Conservation (phyloP, 2,113 vertebrate genomes). For the Genyomyrus donnyi region DNA sequence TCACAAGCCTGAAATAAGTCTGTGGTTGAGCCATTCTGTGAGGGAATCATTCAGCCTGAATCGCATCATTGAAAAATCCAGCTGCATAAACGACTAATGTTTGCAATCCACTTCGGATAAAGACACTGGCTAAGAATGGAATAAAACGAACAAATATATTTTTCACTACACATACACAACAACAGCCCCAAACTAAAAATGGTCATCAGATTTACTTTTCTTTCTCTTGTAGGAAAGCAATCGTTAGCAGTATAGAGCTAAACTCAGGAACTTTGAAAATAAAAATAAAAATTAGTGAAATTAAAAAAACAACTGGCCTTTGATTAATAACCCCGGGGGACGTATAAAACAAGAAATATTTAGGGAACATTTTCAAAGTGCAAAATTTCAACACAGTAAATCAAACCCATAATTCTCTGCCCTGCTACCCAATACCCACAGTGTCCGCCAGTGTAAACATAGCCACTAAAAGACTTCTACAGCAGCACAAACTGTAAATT, state of each 20-base stretch:
- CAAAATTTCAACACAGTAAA: not conserved
- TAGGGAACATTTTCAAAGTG: not conserved
- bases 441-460: conserved; percentile 2
- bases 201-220: not conserved
- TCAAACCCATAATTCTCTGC: not conserved
- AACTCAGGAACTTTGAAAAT: not conserved
- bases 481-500: not conserved
- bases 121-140: not conserved
- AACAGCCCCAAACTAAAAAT: not conserved
- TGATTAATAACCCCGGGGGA: conserved; percentile 8
- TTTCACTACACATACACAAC: not conserved
- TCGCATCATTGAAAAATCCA: not conserved
- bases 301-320: not conserved
- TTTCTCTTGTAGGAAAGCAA: not conserved
- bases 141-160: not conserved
- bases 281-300: not conserved
- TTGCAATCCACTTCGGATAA: not conserved
- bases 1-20: not conserved
- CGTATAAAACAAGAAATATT: not conserved
- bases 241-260: not conserved
- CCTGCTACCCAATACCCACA: not conserved
- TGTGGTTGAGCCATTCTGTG: not conserved
- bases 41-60: not conserved
- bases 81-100: not conserved
- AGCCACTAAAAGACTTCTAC: conserved; percentile 14